Conservation (phyloP, 2,797 vertebrate species). For the Adrianichthys oophorus region DNA sequence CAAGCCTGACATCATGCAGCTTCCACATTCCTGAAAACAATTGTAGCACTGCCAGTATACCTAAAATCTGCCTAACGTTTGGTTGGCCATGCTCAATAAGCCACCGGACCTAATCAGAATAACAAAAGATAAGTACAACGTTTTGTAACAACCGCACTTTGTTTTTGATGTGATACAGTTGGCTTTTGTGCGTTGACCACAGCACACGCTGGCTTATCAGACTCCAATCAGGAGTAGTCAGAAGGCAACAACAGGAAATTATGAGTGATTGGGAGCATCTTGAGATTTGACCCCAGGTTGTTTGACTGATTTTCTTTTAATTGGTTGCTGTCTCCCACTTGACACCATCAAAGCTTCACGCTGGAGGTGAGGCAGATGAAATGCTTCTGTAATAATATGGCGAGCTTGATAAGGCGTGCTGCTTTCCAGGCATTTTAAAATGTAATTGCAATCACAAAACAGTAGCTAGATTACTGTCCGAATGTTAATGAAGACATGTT, state of each 20-base stretch:
- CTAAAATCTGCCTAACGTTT: constrained; percentile 44
- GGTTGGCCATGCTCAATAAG: constrained; percentile 28
- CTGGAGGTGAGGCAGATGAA: constrained; percentile 70
- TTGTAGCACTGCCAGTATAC: constrained; percentile 31
- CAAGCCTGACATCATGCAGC: constrained; percentile 52
- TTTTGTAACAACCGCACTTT: constrained; percentile 32
- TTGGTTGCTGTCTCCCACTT: constrained; percentile 77
- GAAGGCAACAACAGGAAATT: constrained; percentile 72
- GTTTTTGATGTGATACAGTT: constrained; percentile 30
- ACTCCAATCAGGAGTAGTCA: constrained; percentile 57
- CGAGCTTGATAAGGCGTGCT: constrained; percentile 43
- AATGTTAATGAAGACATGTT: constrained; percentile 56
- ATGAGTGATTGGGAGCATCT: constrained; percentile 78
- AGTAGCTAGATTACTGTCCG: constrained; percentile 50
- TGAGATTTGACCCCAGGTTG: constrained; percentile 79
- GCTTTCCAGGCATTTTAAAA: constrained; percentile 46
- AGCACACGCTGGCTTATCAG: constrained; percentile 45
- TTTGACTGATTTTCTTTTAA: constrained; percentile 80
- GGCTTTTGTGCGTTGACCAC: constrained; percentile 37
- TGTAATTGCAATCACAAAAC: constrained; percentile 63
- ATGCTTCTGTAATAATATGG: constrained; percentile 57
- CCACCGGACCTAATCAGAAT: constrained; percentile 26
- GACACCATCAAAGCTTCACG: constrained; percentile 71
- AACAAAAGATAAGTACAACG: constrained; percentile 35
- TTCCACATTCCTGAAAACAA: constrained; percentile 52